Evolutionary conservation across 2,888 invertebrate genomes (phyloP).

Genomic region (Phasia obesa): DNA sequence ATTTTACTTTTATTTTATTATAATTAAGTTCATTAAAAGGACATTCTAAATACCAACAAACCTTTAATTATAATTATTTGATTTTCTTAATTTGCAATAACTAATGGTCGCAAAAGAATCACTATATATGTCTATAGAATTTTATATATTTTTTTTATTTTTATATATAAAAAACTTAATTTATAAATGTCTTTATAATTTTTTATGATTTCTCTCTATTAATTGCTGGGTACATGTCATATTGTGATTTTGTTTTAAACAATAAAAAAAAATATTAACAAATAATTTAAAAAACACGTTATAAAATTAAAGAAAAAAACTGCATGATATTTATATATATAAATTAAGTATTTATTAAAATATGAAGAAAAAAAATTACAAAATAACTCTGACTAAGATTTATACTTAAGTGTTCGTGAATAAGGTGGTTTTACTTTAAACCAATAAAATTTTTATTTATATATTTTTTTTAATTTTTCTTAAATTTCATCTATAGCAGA

Average conservation of each 20-base stretch:
- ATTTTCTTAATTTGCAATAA: too few species aligned
- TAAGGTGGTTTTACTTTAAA: not conserved
- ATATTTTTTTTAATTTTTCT: not conserved
- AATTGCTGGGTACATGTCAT: conserved; percentile 78
- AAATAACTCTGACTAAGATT: conserved; percentile 57
- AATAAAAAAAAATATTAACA: conserved; percentile 42
- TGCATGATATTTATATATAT: conserved; percentile 54
- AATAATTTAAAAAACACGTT: conserved; percentile 60
- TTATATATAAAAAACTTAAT: conserved; percentile 25
- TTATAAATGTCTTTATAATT: conserved; percentile 66
- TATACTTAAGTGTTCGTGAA: conserved; percentile 13
- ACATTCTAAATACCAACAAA: too few species aligned
- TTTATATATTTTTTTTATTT: not conserved
- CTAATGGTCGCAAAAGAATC: too few species aligned
- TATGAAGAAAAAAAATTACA: conserved; percentile 41
- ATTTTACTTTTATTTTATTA: too few species aligned
- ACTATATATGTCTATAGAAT: too few species aligned
- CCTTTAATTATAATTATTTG: too few species aligned
- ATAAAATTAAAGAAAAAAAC: conserved; percentile 62
- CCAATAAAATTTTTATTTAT: not conserved
- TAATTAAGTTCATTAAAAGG: too few species aligned
- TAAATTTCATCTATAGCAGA: not conserved
- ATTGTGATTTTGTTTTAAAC: conserved; percentile 64
- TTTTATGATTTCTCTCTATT: conserved; percentile 67
- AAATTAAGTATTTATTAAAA: conserved; percentile 52